phyloP scores from a whole-genome alignment of 2,113 vertebrate species.

The Strigops habroptila region DNA sequence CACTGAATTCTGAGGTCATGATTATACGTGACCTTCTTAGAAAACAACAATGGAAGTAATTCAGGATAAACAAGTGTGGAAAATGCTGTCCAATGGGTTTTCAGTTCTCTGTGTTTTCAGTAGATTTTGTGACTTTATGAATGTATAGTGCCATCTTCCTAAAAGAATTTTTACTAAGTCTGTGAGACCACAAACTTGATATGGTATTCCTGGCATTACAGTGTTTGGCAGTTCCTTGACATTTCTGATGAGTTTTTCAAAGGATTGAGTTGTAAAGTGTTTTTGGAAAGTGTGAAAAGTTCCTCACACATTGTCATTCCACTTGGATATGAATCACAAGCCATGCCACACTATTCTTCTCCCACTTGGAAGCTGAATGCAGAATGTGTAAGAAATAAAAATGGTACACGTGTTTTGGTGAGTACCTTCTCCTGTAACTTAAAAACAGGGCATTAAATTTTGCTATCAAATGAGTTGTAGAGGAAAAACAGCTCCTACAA shows the following conservation, averaged over 20 bases:
- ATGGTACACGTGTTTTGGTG: fast-evolving
- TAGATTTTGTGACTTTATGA: neutral
- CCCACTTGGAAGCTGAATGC: neutral
- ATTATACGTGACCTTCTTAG: conserved; percentile 4
- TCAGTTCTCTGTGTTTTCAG: neutral
- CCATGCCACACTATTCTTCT: neutral
- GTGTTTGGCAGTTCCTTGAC: neutral
- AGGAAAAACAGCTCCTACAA: neutral
- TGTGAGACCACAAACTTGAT: neutral
- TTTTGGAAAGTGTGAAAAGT: neutral
- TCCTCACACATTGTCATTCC: neutral
- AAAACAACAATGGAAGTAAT: conserved; percentile 21
- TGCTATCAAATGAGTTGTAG: neutral
- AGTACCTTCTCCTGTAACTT: neutral
- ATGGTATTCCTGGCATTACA: neutral
- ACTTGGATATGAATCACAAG: neutral
- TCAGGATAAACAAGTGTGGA: conserved; percentile 48
- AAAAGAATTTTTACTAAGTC: neutral
- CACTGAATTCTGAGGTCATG: conserved; percentile 34
- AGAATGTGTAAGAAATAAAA: neutral
- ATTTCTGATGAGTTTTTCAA: neutral
- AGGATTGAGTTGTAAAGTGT: neutral
- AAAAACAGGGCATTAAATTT: neutral
- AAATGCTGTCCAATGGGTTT: conserved; percentile 28
- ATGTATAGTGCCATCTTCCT: neutral